A percentile compares a stretch with the other conserved stretches of the same genome.
These are phyloP conservation scores for Sphecodes monilicornis DNA, from an alignment of 2,888 invertebrate species.

Conservation along the genomic window DNA sequence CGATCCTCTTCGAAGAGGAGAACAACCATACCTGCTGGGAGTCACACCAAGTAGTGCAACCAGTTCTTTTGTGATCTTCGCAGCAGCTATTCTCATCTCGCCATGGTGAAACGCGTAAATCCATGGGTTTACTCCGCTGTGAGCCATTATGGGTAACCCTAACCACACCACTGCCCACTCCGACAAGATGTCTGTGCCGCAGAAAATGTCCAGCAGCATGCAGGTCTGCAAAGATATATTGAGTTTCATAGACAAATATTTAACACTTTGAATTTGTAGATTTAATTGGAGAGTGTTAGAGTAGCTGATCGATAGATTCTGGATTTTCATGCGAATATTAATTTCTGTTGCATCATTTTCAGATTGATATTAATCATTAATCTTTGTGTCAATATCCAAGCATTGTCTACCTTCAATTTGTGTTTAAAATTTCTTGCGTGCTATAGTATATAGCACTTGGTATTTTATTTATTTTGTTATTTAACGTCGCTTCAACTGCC, in stretches of 20 bases:
- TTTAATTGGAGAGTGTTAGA: background rate
- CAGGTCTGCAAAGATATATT: slow-evolving; percentile 82
- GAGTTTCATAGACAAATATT: background rate
- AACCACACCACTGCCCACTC: slow-evolving; percentile 86
- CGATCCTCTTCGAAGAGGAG: slow-evolving; percentile 77
- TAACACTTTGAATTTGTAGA: background rate
- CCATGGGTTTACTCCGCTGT: slow-evolving; percentile 88
- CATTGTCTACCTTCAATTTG: too few species aligned
- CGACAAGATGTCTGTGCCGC: slow-evolving; percentile 85
- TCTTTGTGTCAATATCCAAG: too few species aligned
- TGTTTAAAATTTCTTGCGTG: too few species aligned
- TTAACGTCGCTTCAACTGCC: too few species aligned
- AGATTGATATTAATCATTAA: too few species aligned
- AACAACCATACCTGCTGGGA: slow-evolving; percentile 81
- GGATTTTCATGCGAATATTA: too few species aligned
- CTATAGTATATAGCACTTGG: too few species aligned
- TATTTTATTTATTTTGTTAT: too few species aligned
- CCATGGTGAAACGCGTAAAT: slow-evolving; percentile 88
- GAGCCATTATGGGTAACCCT: slow-evolving; percentile 86
- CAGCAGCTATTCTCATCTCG: slow-evolving; percentile 87
- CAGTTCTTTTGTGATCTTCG: slow-evolving; percentile 86
- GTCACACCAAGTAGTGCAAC: slow-evolving; percentile 83
- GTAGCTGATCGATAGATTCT: too few species aligned
- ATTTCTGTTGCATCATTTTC: too few species aligned
- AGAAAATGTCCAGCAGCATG: slow-evolving; percentile 86